Conservation (phyloP, 2,113 vertebrate genomes). For the Trachemys scripta region DNA sequence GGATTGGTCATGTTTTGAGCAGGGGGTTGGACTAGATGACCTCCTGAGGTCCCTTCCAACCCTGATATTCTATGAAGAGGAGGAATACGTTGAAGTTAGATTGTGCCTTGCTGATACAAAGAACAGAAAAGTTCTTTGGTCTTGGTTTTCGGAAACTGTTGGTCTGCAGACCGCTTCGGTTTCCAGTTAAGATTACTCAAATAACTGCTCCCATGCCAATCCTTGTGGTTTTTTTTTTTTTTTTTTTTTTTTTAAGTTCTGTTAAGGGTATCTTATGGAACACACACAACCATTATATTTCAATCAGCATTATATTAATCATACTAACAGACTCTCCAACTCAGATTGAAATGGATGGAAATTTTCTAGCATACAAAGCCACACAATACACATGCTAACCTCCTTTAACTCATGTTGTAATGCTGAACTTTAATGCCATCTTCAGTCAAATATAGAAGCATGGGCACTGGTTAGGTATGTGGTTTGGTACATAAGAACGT, state of each 20-base stretch:
- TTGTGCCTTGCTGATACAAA: neutral
- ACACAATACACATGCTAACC: neutral
- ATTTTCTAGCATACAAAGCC: neutral
- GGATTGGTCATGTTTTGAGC: too few relatives aligned
- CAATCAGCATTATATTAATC: neutral
- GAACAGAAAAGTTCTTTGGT: neutral
- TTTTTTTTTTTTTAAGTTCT: neutral
- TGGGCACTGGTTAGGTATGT: neutral
- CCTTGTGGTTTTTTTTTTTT: too few relatives aligned
- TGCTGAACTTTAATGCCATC: neutral
- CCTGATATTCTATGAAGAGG: neutral
- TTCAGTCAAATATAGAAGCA: rapidly evolving
- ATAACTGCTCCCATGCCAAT: neutral
- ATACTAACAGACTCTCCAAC: neutral
- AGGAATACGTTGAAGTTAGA: neutral
- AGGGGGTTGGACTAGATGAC: too few relatives aligned
- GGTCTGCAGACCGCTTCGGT: neutral
- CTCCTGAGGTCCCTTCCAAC: too few relatives aligned
- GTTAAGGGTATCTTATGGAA: neutral
- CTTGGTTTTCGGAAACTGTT: neutral
- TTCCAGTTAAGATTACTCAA: neutral
- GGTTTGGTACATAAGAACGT: neutral
- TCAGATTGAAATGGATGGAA: neutral
- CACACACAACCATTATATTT: neutral
- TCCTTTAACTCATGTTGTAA: neutral